A percentile compares a stretch with the other conserved stretches of the same genome.
These are phyloP conservation scores for mouse (Mus musculus) DNA, from an alignment of 2,113 vertebrate species.

Conservation along the genomic window GRCm39 chr10:111496501-111497000, in stretches of 20 bases:
- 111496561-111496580: neutral
- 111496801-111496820: neutral
- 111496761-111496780: neutral
- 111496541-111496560: neutral
- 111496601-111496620: neutral
- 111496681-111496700: neutral
- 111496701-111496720: conserved; percentile 11
- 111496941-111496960: conserved; percentile 4
- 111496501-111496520: neutral
- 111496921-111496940: neutral
- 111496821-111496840: neutral
- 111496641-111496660: neutral
- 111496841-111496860: neutral
- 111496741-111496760: neutral
- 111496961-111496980: neutral
- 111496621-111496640: conserved; percentile 8
- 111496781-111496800: neutral
- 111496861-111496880: neutral
- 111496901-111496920: too few species aligned
- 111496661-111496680: conserved; percentile 16
- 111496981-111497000: neutral
- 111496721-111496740: conserved; percentile 22
- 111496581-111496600: neutral
- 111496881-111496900: neutral
- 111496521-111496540: neutral